Base-by-base conservation (phyloP, 1,140 invertebrate species). In the Amphibalanus amphitrite region DNA sequence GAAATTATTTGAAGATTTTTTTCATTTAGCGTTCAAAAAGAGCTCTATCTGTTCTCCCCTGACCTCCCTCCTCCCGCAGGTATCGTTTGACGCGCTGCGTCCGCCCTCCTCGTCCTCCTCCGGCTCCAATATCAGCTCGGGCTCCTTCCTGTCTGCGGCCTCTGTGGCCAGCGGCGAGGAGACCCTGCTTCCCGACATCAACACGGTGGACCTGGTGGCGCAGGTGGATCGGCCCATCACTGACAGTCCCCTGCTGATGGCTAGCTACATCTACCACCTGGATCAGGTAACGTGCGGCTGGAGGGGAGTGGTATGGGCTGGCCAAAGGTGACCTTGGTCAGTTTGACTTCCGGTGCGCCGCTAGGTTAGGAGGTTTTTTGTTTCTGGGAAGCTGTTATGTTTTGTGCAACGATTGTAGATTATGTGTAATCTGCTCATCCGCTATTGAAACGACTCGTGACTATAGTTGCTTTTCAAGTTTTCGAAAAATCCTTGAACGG, bases 201-300 rank as follows among this genome's bases (percentile, higher is more conserved):
- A 92, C 1, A 80, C 96, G 70, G 91, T 97, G 0, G 95, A 97
- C 83, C 82, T 97, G 10, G 92, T 96, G 77, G 92, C 93, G 86
- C 95, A 98, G 82, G 87, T 95, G 15, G 95, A 96, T 78, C 91
- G 93, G 76, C 90, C 93, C 0, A 97, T 97, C 72, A 88, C 93
- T 28, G 79, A 84, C 71, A 97, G 93, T 0, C 93, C 94, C 0
- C 80, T 97, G 29, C 82, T 98, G 0, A 94, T 97, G 92, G 91
- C 92, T 0, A 94, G 92, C 77, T 98, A 98, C 78, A 87, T 93
- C 73, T 90, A 89, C 76, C 93, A 97, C 80, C 83, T 97, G 77
- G 93, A 91, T 15, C 93, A 96, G 80, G 87, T 91, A 74, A 47
- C 71, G 72, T 85, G 64, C 8, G 30, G 73, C 69, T 73, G 72